Base-by-base conservation (phyloP, 1,140 invertebrate species). In the Hydropsyche tenuis region DNA sequence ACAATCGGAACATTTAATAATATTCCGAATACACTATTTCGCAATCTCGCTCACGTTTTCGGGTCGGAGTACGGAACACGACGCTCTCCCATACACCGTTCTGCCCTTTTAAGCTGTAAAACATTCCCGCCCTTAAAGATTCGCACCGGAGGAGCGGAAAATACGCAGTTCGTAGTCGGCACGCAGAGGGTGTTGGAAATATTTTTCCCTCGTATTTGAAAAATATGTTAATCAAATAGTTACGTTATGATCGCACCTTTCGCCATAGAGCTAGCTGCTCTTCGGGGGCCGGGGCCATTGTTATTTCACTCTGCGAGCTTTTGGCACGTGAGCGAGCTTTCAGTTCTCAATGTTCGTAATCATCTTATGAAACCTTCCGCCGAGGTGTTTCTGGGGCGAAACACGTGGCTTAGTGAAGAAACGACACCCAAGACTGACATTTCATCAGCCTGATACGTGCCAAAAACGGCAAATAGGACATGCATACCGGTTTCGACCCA, bases 221-320 rank as follows among this genome's bases (percentile, higher is more conserved):
- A 73, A 73, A 73, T 73, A 73, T 73, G 72, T 73, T 73, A 73
- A 73, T 73, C 72, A 73, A 73, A 73, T 73, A 73, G 72, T 73
- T 68, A 60, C 60, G 72, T 73, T 73, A 73, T 62, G 63, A 65
- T 73, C 72, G 70, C 70, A 72, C 70, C 56, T 68, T 68, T 62
- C 22, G 7, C 65, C 45, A 25, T 18, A 14, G 16, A 16, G 16
- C 14, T 0, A 14, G n/a, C 48, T 16, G 25, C 56, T 37, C 22
- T 62, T 62, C 65, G 18, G 20, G 30, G 56, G 56, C 56, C 22
- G 27, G 70, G 53, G 30, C 30, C 70, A 72, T 72, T 72, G 70
- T 72, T 72, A 72, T 70, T 70, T 70, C 65, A 68, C 65, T 68
- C 45, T 48, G 65, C 65, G 43, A 68, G 65, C 65, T 68, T 68